These are phyloP conservation scores for Brachyalestes nurse DNA, from an alignment of 2,797 vertebrate genomes.

Conservation along the genomic window DNA sequence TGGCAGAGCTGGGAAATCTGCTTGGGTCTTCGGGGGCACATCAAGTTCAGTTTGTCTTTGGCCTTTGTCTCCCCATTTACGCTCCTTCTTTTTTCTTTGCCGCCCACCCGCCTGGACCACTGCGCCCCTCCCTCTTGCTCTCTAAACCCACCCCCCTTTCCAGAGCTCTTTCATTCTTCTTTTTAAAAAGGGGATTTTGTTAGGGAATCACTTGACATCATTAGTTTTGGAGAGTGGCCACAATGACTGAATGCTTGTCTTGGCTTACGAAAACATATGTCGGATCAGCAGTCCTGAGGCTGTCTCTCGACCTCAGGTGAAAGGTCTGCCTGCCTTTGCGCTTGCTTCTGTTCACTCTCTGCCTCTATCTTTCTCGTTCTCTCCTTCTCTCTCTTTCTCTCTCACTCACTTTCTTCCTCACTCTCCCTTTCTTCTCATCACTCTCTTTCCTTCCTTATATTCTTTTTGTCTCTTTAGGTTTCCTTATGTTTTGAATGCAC, in stretches of 20 bases:
- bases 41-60: constrained; percentile 54
- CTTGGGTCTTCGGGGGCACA: constrained; percentile 59
- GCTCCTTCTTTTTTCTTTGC: constrained; percentile 36
- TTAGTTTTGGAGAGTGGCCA: constrained; percentile 81
- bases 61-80: constrained; percentile 58
- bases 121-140: not conserved
- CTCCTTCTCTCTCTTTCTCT: constrained; percentile 18
- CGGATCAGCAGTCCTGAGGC: constrained; percentile 70
- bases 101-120: constrained; percentile 24
- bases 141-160: constrained; percentile 2
- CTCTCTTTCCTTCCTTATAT: constrained; percentile 1
- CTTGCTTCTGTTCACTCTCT: constrained; percentile 28
- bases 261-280: constrained; percentile 81
- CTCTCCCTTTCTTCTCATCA: not conserved
- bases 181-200: constrained; percentile 76
- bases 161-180: constrained; percentile 72
- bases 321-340: constrained; percentile 64
- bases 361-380: constrained; percentile 20
- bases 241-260: constrained; percentile 77
- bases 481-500: not conserved
- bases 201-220: constrained; percentile 83
- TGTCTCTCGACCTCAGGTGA: constrained; percentile 77
- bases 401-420: not conserved
- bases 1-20: constrained; percentile 38
- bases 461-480: not conserved